Conservation (phyloP, 1,140 invertebrate species). For the Kradibia gibbosae region DNA sequence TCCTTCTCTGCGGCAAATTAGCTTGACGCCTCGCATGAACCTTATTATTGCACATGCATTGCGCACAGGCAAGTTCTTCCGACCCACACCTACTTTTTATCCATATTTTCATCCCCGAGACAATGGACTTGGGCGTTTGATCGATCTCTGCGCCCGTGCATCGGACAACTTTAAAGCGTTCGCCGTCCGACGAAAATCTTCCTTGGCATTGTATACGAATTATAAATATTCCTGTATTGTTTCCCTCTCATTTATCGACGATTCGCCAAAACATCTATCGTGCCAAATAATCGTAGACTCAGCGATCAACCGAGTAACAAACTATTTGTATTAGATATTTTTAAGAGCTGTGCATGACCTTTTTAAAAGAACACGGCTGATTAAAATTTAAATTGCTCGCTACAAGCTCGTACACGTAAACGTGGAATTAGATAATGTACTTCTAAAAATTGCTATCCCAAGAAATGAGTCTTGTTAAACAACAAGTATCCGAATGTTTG, state of each 20-base stretch:
- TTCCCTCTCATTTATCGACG: not conserved
- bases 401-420: not conserved
- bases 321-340: not conserved
- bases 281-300: not conserved
- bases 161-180: not conserved
- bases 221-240: not conserved
- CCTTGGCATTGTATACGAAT: not conserved
- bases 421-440: not conserved
- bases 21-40: not conserved
- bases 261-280: too few relatives aligned
- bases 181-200: not conserved
- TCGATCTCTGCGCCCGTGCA: not conserved
- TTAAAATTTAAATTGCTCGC: not conserved
- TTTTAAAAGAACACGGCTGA: not conserved
- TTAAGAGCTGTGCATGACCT: not conserved
- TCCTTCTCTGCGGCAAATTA: not conserved
- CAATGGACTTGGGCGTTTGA: constrained; percentile 34
- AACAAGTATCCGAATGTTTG: constrained; percentile 3
- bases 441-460: not conserved
- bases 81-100: not conserved
- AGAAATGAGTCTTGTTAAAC: not conserved
- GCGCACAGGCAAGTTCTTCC: too few relatives aligned
- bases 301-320: not conserved
- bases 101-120: not conserved
- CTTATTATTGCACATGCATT: not conserved